A percentile compares a stretch with the other conserved stretches of the same genome.
These are phyloP conservation scores for Indri indri DNA, from an alignment of 2,113 vertebrate species.

Conservation along the genomic window DNA sequence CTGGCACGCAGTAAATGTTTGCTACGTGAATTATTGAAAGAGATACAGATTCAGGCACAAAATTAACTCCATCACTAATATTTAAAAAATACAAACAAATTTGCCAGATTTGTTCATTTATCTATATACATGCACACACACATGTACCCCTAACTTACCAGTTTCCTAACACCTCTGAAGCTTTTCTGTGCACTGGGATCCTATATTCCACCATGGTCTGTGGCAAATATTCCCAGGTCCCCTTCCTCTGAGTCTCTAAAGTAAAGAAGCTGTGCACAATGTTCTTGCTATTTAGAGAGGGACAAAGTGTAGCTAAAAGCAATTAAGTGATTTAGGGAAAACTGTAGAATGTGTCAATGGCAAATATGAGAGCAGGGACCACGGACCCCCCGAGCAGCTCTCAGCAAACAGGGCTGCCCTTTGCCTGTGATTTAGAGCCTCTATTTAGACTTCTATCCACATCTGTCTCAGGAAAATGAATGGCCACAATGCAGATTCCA, in stretches of 20 bases:
- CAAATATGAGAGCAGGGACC: not conserved
- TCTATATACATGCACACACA: too few relatives aligned
- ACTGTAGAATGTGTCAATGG: fast-evolving
- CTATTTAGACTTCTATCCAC: not conserved
- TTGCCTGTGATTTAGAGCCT: not conserved
- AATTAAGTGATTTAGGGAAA: not conserved
- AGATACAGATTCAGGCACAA: not conserved
- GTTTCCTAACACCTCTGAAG: not conserved
- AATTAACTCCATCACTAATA: not conserved
- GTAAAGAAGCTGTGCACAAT: too few relatives aligned
- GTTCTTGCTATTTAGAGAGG: not conserved
- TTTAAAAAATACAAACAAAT: not conserved
- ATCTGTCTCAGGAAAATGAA: not conserved
- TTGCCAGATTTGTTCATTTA: not conserved
- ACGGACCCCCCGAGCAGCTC: fast-evolving
- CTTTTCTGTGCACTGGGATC: not conserved
- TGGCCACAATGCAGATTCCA: not conserved
- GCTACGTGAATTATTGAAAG: not conserved
- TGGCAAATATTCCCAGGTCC: not conserved
- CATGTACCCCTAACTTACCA: not conserved
- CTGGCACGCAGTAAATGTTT: too few relatives aligned
- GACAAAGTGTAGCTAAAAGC: not conserved
- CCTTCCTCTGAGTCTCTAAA: not conserved
- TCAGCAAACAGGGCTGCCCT: not conserved
- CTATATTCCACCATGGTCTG: fast-evolving